Conservation (phyloP, 2,113 vertebrate genomes). For the Oreochromis aureus region DNA sequence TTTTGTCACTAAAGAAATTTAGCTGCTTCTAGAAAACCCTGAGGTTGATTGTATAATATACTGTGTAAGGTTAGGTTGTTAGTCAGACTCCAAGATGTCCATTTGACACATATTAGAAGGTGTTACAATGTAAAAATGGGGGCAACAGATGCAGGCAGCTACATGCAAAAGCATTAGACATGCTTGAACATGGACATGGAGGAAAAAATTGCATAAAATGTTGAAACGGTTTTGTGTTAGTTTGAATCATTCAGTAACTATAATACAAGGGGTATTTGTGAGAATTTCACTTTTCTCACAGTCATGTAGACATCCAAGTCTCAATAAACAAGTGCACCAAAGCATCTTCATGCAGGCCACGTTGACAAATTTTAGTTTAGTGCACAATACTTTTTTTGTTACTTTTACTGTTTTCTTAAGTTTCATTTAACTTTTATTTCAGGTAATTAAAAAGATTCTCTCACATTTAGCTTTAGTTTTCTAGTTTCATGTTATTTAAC, state of each 20-base stretch:
- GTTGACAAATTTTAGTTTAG: neutral
- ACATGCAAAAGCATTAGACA: rapidly evolving
- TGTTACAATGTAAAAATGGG: neutral
- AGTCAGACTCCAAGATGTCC: neutral
- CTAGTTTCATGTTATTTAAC: neutral
- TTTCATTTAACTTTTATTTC: rapidly evolving
- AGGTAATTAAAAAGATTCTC: neutral
- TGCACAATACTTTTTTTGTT: neutral
- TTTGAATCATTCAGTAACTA: neutral
- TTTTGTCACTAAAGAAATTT: rapidly evolving
- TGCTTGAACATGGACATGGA: neutral
- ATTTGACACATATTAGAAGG: neutral
- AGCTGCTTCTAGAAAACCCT: neutral
- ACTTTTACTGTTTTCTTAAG: neutral
- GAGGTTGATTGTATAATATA: neutral
- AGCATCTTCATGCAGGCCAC: neutral
- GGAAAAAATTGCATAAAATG: rapidly evolving
- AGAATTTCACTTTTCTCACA: neutral
- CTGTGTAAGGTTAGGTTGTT: neutral
- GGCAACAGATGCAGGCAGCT: rapidly evolving
- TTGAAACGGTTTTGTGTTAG: neutral
- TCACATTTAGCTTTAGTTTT: neutral
- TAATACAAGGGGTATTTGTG: too few species aligned
- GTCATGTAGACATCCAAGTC: neutral
- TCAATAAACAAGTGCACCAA: neutral